Evolutionary conservation across 2,113 vertebrate species (phyloP).

Genomic region (Chionomys nivalis): DNA sequence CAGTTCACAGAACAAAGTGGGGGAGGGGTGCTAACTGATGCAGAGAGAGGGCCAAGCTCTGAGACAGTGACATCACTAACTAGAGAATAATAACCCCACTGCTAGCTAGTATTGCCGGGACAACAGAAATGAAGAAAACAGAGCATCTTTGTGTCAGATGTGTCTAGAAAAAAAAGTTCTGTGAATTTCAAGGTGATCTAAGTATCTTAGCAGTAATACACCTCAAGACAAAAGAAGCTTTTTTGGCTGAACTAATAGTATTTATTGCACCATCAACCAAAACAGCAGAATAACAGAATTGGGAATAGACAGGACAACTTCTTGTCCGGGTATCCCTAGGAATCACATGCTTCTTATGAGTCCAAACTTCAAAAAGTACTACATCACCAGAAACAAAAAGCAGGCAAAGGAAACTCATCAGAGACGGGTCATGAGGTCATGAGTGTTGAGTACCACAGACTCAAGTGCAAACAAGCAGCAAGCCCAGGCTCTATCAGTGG

Average conservation of each 20-base stretch:
- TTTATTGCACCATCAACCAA: background rate
- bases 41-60: background rate
- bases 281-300: constrained; percentile 8
- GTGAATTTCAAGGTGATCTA: constrained; percentile 33
- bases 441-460: background rate
- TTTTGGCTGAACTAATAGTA: background rate
- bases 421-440: background rate
- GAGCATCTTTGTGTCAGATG: background rate
- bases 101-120: background rate
- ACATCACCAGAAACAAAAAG: background rate
- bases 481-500: background rate
- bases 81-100: background rate
- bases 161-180: background rate
- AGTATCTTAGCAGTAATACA: background rate
- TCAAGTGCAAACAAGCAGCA: background rate
- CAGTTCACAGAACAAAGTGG: background rate
- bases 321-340: background rate
- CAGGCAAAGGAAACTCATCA: background rate
- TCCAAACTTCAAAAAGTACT: background rate
- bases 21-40: background rate
- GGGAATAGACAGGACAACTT: background rate
- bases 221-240: constrained; percentile 1
- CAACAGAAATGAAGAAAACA: constrained; percentile 30
- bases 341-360: background rate
- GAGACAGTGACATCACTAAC: background rate